These are phyloP conservation scores for Pipa parva DNA, from an alignment of 2,113 vertebrate species.

Conservation along the genomic window DNA sequence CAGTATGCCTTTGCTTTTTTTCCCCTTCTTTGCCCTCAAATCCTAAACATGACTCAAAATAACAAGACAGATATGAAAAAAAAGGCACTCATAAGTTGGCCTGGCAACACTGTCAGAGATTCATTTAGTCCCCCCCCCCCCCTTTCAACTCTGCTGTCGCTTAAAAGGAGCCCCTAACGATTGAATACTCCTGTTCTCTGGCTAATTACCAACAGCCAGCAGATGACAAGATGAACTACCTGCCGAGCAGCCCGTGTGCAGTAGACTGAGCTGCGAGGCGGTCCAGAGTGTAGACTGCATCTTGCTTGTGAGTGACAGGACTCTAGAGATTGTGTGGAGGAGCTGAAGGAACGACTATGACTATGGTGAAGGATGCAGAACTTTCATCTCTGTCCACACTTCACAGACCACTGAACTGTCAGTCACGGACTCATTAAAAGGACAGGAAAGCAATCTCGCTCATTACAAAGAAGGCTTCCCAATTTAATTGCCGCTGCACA, in stretches of 20 bases:
- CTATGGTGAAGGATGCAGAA: background rate
- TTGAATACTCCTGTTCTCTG: constrained; percentile 7
- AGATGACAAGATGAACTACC: constrained; percentile 35
- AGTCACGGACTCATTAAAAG: background rate
- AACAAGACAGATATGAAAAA: background rate
- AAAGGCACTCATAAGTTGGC: constrained; percentile 9
- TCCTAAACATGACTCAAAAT: background rate
- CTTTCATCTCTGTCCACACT: background rate
- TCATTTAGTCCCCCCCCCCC: background rate
- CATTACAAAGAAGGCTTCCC: background rate
- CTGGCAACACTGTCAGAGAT: constrained; percentile 5
- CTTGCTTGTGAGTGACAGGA: constrained; percentile 17
- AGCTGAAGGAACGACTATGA: background rate
- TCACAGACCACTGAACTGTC: constrained; percentile 13
- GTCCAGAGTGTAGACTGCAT: constrained; percentile 1
- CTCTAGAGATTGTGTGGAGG: background rate
- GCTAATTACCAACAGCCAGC: constrained; percentile 39
- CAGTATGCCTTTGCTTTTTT: background rate
- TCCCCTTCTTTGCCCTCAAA: background rate
- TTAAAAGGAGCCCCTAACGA: constrained; percentile 25
- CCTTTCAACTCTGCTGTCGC: background rate
- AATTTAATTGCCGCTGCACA: too few relatives aligned
- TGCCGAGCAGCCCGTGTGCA: constrained; percentile 15
- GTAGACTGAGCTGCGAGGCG: constrained; percentile 20
- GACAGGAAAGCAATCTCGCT: background rate